Evolutionary conservation across 2,888 invertebrate species (phyloP), one percentile per base, ranked within the genome.

Genomic region (Drosophila limbata): DNA sequence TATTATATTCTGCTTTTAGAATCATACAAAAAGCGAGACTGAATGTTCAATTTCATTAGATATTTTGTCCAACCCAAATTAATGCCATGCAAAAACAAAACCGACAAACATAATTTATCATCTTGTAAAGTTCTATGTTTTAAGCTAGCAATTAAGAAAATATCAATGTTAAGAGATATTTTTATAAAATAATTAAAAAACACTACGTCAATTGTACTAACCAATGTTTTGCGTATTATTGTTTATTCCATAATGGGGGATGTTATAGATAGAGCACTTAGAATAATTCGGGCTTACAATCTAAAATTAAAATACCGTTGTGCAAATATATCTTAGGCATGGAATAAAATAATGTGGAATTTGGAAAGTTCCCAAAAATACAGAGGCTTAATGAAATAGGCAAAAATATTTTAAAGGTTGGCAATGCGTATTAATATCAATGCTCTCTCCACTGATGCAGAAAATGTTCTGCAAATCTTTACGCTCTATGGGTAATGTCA

Each of bases 21-120:
- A 47, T 19, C 44, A 19, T 52, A 60, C 40, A 28, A 56, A 59
- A 62, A 65, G 76, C 73, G 65, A 65, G 76, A 76, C 77, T 77
- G 76, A 77, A 62, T 69, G 33, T 53, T 62, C 56, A 50, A 69
- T 53, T 56, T 73, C 44, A 35, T 59, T 63, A 44, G 61, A 69
- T 35, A 59, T 44, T 31, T 42, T 31, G 28, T 39, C 37, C 31
- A 73, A 40, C 44, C 73, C 60, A 69, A 57, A 77, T 59, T 44
- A 73, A 77, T 61, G 68, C 68, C 60, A 73, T 72, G 61, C 57
- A 53, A 71, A 44, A 19, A 42, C n/a, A 11, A 19, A 33, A 47
- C 53, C 47, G 33, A 21, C 42, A 63, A 53, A 65, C 40, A 50
- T 73, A 62, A 76, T 56, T 73, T 76, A 76, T 69, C 45, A 73